phyloP scores from a whole-genome alignment of 2,797 vertebrate species.

The Austrolebias charrua region DNA sequence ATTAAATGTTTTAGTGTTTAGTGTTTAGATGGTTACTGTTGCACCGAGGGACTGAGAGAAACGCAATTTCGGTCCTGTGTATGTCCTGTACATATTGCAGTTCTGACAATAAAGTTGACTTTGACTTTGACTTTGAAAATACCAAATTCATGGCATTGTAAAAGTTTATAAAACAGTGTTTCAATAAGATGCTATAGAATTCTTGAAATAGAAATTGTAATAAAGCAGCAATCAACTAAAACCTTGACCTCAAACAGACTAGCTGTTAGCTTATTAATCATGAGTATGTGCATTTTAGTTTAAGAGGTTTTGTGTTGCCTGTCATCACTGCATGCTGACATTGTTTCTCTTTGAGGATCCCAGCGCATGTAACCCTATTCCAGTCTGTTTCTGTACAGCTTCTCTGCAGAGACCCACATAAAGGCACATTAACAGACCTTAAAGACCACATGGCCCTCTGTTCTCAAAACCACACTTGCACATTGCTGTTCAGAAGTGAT shows the following conservation, averaged over 20 bases:
- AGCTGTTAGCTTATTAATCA: not conserved
- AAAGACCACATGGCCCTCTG: slow-evolving; percentile 50
- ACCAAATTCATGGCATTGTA: no score
- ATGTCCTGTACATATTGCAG: no score
- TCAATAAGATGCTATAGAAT: no score
- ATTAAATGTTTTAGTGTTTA: no score
- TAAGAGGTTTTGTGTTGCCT: slow-evolving; percentile 10
- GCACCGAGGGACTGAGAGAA: no score
- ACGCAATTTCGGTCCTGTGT: no score
- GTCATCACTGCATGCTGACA: slow-evolving; percentile 25
- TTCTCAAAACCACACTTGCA: slow-evolving; percentile 35
- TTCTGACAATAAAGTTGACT: no score
- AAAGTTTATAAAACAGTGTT: no score
- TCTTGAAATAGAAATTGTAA: no score
- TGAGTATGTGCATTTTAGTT: not conserved
- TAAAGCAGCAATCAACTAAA: no score
- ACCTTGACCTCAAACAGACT: not conserved
- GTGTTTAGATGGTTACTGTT: no score
- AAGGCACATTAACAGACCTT: slow-evolving; percentile 36
- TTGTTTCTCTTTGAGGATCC: slow-evolving; percentile 39
- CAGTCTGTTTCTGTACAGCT: slow-evolving; percentile 44
- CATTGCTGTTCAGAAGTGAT: slow-evolving; percentile 3
- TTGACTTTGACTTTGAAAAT: no score
- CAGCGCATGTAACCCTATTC: slow-evolving; percentile 58
- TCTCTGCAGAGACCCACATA: slow-evolving; percentile 47